A percentile compares a stretch with the other conserved stretches of the same genome.
Evolutionary conservation across 2,888 invertebrate species (phyloP).

Genomic region (Hymenopus coronatus): DNA sequence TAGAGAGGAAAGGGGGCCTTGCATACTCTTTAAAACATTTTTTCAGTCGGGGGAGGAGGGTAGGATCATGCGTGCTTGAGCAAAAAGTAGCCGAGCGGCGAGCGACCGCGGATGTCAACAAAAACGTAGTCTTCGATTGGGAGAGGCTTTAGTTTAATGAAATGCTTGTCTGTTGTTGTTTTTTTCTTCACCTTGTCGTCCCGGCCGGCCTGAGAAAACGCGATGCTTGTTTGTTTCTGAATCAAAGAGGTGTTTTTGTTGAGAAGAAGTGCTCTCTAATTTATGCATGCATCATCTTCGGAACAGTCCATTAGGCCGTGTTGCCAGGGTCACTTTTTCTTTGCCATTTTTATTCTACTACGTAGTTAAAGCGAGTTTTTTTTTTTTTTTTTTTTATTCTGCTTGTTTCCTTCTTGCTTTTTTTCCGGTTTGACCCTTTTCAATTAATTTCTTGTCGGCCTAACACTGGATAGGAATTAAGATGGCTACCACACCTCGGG

Average conservation of each 20-base stretch:
- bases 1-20: neutral
- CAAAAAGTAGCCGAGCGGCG: neutral
- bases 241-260: neutral
- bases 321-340: neutral
- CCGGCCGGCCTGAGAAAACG: neutral
- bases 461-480: neutral
- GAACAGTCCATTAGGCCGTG: neutral
- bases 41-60: neutral
- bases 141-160: neutral
- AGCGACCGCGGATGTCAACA: neutral
- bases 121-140: neutral
- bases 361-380: neutral
- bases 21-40: neutral
- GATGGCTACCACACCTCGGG: neutral
- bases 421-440: neutral
- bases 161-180: neutral
- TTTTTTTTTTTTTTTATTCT: neutral
- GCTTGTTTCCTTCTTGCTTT: neutral
- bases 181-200: neutral
- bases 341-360: constrained; percentile 7
- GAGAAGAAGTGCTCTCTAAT: neutral
- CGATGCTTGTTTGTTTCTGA: neutral
- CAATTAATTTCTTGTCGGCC: constrained; percentile 18
- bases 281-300: neutral
- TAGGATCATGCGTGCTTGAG: neutral